Percentiles rank a stretch among this genome's conserved stretches.
Evolutionary conservation across 2,888 invertebrate species (phyloP).

Genomic region (Leptopilina syphax): DNA sequence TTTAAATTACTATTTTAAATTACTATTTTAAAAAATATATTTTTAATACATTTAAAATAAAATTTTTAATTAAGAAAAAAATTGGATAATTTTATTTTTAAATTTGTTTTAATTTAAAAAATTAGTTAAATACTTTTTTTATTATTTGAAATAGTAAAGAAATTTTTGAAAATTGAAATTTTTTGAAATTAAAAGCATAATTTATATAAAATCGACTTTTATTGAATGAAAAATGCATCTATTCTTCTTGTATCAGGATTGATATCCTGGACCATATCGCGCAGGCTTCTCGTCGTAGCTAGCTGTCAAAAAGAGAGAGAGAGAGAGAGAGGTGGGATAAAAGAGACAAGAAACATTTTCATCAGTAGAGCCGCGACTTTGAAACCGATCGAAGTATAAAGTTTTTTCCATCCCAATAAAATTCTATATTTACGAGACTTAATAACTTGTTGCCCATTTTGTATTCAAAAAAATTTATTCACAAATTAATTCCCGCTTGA

Average conservation of each 20-base stretch:
- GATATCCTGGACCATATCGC: slow-evolving; percentile 37
- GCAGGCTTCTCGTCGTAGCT: slow-evolving; percentile 19
- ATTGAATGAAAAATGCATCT: too few relatives aligned
- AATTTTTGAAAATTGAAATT: too few relatives aligned
- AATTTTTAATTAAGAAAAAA: too few relatives aligned
- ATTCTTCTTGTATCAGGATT: background rate
- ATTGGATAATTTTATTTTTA: too few relatives aligned
- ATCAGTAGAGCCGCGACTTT: slow-evolving; percentile 20
- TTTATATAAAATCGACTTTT: too few relatives aligned
- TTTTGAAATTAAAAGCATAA: too few relatives aligned
- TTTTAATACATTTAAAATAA: too few relatives aligned
- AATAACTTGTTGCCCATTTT: slow-evolving; percentile 23
- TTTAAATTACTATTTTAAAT: too few relatives aligned
- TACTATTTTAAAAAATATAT: too few relatives aligned
- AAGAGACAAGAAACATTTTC: slow-evolving; percentile 24
- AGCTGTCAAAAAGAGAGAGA: slow-evolving; percentile 29
- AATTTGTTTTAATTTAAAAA: too few relatives aligned
- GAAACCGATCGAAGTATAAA: slow-evolving; percentile 27
- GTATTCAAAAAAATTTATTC: background rate
- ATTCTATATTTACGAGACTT: background rate
- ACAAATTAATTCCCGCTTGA: background rate
- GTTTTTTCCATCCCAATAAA: background rate
- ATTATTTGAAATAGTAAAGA: too few relatives aligned
- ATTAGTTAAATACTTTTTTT: too few relatives aligned
- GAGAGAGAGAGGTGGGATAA: background rate